Conservation (phyloP, 1,140 invertebrate genomes). For the Nomia melanderi region DNA sequence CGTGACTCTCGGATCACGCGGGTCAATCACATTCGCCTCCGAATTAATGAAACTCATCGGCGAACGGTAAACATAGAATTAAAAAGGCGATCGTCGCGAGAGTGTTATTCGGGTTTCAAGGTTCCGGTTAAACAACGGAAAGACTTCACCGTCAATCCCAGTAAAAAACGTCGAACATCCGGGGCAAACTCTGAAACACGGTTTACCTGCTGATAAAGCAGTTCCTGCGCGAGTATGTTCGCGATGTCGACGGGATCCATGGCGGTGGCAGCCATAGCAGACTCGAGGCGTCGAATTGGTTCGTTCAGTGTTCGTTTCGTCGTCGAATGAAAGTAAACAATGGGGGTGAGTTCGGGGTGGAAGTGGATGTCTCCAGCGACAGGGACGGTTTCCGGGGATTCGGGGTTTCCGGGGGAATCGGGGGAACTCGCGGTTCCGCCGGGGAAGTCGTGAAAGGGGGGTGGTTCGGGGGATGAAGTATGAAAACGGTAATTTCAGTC, state of each 20-base stretch:
- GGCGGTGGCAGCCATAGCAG: slow-evolving; percentile 73
- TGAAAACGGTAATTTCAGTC: slow-evolving; percentile 57
- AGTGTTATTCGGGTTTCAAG: no score
- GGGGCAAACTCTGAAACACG: background rate
- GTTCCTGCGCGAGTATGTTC: slow-evolving; percentile 89
- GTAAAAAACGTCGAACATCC: background rate
- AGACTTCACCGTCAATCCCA: no score
- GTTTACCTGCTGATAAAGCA: slow-evolving; percentile 89
- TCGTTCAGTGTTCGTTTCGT: slow-evolving; percentile 66
- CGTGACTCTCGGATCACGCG: no score
- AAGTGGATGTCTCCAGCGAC: no score
- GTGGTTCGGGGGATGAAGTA: slow-evolving; percentile 2
- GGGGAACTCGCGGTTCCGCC: background rate
- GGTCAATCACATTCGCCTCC: no score
- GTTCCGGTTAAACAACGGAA: no score
- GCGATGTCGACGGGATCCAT: slow-evolving; percentile 90
- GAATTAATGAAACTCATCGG: no score
- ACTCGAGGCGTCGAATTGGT: slow-evolving; percentile 62
- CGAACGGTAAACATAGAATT: no score
- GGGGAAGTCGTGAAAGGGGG: background rate
- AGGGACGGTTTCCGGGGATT: no score
- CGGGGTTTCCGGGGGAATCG: no score
- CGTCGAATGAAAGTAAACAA: slow-evolving; percentile 48
- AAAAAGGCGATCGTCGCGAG: no score
- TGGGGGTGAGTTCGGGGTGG: background rate